These are phyloP conservation scores for Atta colombica DNA, from an alignment of 1,140 invertebrate species.

Conservation along the genomic window DNA sequence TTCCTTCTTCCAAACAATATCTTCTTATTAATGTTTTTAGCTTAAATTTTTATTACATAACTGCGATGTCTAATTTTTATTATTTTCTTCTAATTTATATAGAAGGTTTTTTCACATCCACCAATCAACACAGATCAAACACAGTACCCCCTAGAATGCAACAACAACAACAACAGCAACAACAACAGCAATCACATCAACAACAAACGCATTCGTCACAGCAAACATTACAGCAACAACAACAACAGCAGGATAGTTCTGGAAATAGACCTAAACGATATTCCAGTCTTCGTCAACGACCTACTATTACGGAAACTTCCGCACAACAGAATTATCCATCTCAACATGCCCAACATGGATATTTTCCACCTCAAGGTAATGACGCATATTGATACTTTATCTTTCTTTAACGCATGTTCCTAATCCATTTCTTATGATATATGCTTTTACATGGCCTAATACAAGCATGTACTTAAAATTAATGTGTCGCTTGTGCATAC, in stretches of 20 bases:
- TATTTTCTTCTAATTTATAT: constrained; percentile 12
- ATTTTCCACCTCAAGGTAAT: constrained; percentile 82
- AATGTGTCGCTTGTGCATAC: constrained; percentile 78
- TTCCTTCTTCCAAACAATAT: not conserved
- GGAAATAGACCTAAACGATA: constrained; percentile 91
- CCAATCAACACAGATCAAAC: constrained; percentile 84
- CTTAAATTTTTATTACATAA: constrained; percentile 1
- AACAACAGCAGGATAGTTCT: constrained; percentile 81
- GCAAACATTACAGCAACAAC: constrained; percentile 74
- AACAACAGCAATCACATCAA: constrained; percentile 83
- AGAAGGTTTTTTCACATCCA: constrained; percentile 68
- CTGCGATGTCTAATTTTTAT: constrained; percentile 1
- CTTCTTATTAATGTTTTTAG: not conserved
- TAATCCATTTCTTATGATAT: not conserved
- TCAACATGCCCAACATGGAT: constrained; percentile 80
- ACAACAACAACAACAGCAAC: constrained; percentile 72
- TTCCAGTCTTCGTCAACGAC: constrained; percentile 91
- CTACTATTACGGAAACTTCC: constrained; percentile 82
- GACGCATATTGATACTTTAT: not conserved
- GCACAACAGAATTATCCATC: constrained; percentile 82
- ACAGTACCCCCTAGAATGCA: constrained; percentile 87
- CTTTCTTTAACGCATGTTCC: not conserved
- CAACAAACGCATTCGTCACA: constrained; percentile 64
- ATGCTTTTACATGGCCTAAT: constrained; percentile 26
- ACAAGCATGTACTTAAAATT: constrained; percentile 61